Evolutionary conservation across 2,888 invertebrate genomes (phyloP), one percentile per base, ranked within the genome.

Genomic region (Aradus depressus): DNA sequence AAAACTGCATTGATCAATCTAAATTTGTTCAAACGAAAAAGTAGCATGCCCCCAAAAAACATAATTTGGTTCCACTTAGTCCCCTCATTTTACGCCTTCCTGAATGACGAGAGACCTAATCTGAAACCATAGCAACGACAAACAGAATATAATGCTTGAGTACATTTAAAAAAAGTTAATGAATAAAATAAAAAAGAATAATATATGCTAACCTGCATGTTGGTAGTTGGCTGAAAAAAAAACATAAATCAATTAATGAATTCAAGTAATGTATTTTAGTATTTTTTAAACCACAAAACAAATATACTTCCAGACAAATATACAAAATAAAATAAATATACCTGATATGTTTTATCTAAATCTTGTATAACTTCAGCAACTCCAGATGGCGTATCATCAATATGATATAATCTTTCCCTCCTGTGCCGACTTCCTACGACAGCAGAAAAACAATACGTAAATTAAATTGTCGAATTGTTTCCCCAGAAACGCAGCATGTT

Each of bases 381-480:
- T 2, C 81, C 82, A 3, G 83, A 77, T 0, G 84, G 81, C 4
- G 81, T 80, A 47, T 90, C 89, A 62, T 90, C 90, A 1, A 88
- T 77, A 62, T 86, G 84, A 64, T 81, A 87, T n/a, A 82, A 70
- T 59, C 79, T 76, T 60, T 84, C 84, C 54, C 76, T 75, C 21
- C 75, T 70, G 37, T 60, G 59, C 1, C 58, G 53, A 10, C 53
- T 44, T 35, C 58, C 57, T 16, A 37, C 16, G 2, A 16, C 12
- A 37, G 18, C 16, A 2, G 10, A 37, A 16, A 14, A 10, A 2
- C 10, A 37, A 37, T 37, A 18, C 10, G 10, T 10, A 16, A 10
- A 37, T 14, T 10, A 14, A n/a, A n/a, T n/a, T n/a, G n/a, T n/a
- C n/a, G n/a, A n/a, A n/a, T n/a, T n/a, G n/a, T n/a, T n/a, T n/a